phyloP scores from a whole-genome alignment of 2,888 invertebrate genomes.

The Scotopteryx bipunctaria region DNA sequence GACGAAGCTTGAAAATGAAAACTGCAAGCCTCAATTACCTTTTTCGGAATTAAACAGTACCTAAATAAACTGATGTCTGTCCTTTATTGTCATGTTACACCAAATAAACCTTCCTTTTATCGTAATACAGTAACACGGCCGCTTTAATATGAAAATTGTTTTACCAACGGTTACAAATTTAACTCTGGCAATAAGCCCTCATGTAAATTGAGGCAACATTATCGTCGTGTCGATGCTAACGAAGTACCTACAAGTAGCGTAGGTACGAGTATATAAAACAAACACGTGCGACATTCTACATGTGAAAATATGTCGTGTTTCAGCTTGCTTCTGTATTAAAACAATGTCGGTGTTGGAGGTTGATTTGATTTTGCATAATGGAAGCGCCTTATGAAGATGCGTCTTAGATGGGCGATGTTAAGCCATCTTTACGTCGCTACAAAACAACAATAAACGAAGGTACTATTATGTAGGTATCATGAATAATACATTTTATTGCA shows the following conservation, averaged over 20 bases:
- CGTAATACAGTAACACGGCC: slow-evolving; percentile 12
- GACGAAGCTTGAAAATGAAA: slow-evolving; percentile 1
- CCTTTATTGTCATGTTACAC: background rate
- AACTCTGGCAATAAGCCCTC: slow-evolving; percentile 31
- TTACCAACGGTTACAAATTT: slow-evolving; percentile 26
- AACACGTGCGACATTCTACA: slow-evolving; percentile 13
- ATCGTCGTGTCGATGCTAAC: slow-evolving; percentile 33
- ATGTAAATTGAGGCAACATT: slow-evolving; percentile 34
- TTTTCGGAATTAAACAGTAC: too few species aligned
- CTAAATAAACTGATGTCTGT: background rate
- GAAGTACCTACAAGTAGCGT: slow-evolving; percentile 19
- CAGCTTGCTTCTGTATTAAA: slow-evolving; percentile 13
- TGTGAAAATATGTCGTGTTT: slow-evolving; percentile 20
- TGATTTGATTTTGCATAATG: slow-evolving; percentile 12
- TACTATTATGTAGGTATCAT: too few species aligned
- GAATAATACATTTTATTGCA: slow-evolving; percentile 21
- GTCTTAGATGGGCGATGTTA: too few species aligned
- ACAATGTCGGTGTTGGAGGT: slow-evolving; percentile 3
- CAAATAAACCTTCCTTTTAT: slow-evolving; percentile 6
- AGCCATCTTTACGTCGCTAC: too few species aligned
- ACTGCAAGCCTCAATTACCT: background rate
- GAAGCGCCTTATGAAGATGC: background rate
- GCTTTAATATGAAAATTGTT: slow-evolving; percentile 31
- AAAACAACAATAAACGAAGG: too few species aligned
- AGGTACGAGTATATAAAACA: slow-evolving; percentile 14